Evolutionary conservation across 1,140 invertebrate genomes (phyloP).

Genomic region (Eumaeus atala): DNA sequence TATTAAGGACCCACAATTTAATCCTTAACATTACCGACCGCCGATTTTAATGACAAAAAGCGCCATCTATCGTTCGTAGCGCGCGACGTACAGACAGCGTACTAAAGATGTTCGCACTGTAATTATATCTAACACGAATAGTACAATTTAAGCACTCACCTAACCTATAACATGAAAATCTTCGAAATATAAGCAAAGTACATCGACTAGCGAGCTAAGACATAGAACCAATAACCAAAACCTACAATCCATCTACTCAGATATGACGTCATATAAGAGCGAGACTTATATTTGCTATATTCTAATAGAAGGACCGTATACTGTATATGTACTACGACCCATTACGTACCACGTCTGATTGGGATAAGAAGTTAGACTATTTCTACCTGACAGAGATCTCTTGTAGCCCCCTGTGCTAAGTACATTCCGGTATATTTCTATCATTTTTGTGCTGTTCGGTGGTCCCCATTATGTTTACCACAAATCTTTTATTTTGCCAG

Average conservation of each 20-base stretch:
- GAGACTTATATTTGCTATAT: not conserved
- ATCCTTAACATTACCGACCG: no score
- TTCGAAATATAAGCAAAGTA: not conserved
- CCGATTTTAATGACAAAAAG: no score
- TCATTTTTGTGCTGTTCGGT: no score
- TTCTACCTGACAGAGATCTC: no score
- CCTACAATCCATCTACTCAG: not conserved
- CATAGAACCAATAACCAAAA: constrained; percentile 4
- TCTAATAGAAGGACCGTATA: not conserved
- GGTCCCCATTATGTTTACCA: not conserved
- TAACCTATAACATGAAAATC: constrained; percentile 4
- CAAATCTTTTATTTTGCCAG: not conserved
- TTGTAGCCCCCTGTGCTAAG: no score
- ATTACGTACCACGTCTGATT: not conserved
- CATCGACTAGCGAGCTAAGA: constrained; percentile 9
- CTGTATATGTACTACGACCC: not conserved
- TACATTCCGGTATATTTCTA: no score
- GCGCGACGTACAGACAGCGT: not conserved
- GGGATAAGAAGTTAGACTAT: no score
- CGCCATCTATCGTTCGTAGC: no score
- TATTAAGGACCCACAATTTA: no score
- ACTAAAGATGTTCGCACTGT: not conserved
- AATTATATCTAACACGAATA: not conserved
- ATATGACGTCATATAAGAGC: not conserved
- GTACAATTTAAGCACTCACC: not conserved